Evolutionary conservation across 2,113 vertebrate genomes (phyloP), one percentile per base, ranked within the genome.

Genomic region (Vulpes vulpes): DNA sequence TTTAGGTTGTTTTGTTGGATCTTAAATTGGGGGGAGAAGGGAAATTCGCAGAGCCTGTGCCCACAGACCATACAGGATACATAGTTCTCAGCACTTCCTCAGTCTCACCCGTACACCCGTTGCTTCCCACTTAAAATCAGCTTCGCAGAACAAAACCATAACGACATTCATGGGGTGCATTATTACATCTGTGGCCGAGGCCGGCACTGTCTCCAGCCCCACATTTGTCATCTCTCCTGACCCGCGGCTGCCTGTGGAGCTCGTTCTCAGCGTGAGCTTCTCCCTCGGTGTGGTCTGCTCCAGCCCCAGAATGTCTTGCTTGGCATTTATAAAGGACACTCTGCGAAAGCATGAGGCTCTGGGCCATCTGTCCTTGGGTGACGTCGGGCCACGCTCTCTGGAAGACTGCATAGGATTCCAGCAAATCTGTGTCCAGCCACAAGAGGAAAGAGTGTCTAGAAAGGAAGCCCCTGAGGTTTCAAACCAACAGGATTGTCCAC

Each of bases 91-190:
- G 59, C 55, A 43, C 9, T 17, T 25, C 65, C 76, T 60, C 51
- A 8, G 0, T 4, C 7, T 1, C 9, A 1, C 22, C 2, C 22
- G 22, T 2, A 15, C 0, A 1, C 51, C 14, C 12, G 17, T 7
- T 12, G 6, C 16, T 9, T 65, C 49, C 59, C 1, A 10, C 3
- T 51, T 5, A 17, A 38, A 55, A 12, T 51, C 49, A 8, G 8
- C 32, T 43, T 59, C 7, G 5, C 7, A 9, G 27, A n/a, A 2
- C 5, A n/a, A 71, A 23, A 27, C 5, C 14, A 8, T 8, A 16
- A 2, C 59, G 3, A 0, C 7, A 0, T 11, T 25, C 15, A 12
- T 7, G 4, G 30, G 30, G 25, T 2, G 0, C 53, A 1, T 27
- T 2, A 0, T 43, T 12, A 8, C 23, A 64, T 80, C 57, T 27